Base-by-base conservation (phyloP, 1,140 invertebrate species). In the Kradibia gibbosae region DNA sequence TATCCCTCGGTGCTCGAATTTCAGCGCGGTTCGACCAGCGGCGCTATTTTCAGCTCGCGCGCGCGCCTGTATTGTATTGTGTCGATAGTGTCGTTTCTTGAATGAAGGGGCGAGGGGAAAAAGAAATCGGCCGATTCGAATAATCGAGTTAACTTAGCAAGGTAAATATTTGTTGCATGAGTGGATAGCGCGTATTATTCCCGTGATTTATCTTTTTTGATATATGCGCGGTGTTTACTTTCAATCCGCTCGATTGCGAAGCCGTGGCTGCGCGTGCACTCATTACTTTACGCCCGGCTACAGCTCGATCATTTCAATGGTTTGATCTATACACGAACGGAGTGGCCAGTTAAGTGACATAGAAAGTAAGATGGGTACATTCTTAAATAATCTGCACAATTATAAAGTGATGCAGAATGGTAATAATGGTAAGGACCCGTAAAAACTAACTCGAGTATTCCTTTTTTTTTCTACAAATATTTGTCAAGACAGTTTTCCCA, bases 1-100 rank as follows among this genome's bases (percentile, higher is more conserved):
- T 55, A 78, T 78, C 76, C 65, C 42, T 70, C 76, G 76, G 48
- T 78, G 28, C 77, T 79, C 77, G 60, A 72, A 79, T 79, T 79
- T 79, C 77, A 79, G 28, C 67, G 3, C 22, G 11, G n/a, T 0
- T 25, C 11, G 34, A 17, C 22, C 3, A 22, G 34, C 31, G 34
- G 20, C 13, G 62, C 34, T 67, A n/a, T 39, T 65, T 39, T 67
- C 62, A 39, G 5, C 34, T 36, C 62, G n/a, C 62, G 62, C n/a
- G 31, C 34, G 11, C 17, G 62, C 7, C 13, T 36, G 31, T 13
- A 20, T 36, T 1, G 1, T 0, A 17, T 17, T 13, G 3, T 3
- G 62, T 15, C 17, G 25, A 36, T 65, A 17, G 60, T 36, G 20
- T 25, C 31, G 34, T 20, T 65, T 20, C 31, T 36, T 65, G 22